phyloP scores from a whole-genome alignment of 1,140 invertebrate species.

The Seison nebaliae region DNA sequence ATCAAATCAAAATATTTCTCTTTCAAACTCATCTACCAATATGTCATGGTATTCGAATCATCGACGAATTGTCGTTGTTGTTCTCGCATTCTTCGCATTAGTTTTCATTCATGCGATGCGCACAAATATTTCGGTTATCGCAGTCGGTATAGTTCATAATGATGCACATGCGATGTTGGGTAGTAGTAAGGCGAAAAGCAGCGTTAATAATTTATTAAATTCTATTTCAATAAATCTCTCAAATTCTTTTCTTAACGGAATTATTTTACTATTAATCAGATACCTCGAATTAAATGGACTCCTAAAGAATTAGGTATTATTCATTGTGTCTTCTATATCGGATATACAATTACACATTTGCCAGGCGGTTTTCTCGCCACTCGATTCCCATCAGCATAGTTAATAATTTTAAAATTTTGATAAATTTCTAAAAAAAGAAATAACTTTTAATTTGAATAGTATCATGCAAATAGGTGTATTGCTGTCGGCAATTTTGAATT shows the following conservation, averaged over 20 bases:
- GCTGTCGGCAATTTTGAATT: background rate
- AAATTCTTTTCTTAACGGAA: background rate
- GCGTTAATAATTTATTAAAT: too few relatives aligned
- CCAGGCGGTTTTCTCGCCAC: constrained; percentile 21
- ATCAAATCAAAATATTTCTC: too few relatives aligned
- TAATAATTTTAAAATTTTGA: background rate
- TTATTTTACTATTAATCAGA: constrained; percentile 14
- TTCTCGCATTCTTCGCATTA: too few relatives aligned
- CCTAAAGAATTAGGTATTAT: constrained; percentile 19
- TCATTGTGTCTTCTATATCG: constrained; percentile 21
- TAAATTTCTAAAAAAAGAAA: background rate
- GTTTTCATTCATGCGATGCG: too few relatives aligned
- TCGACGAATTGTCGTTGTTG: too few relatives aligned
- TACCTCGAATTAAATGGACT: constrained; percentile 18
- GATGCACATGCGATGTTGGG: too few relatives aligned
- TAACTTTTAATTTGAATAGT: too few relatives aligned
- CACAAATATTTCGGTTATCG: too few relatives aligned
- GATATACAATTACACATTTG: constrained; percentile 20
- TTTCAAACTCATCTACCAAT: too few relatives aligned
- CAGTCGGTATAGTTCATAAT: too few relatives aligned
- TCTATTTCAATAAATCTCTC: background rate
- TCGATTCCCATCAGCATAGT: background rate
- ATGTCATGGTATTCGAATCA: too few relatives aligned
- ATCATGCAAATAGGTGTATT: background rate
- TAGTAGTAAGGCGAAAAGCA: too few relatives aligned